A percentile compares a stretch with the other conserved stretches of the same genome.
Evolutionary conservation across 2,113 vertebrate genomes (phyloP).

Genomic region (Lamprotornis superbus): DNA sequence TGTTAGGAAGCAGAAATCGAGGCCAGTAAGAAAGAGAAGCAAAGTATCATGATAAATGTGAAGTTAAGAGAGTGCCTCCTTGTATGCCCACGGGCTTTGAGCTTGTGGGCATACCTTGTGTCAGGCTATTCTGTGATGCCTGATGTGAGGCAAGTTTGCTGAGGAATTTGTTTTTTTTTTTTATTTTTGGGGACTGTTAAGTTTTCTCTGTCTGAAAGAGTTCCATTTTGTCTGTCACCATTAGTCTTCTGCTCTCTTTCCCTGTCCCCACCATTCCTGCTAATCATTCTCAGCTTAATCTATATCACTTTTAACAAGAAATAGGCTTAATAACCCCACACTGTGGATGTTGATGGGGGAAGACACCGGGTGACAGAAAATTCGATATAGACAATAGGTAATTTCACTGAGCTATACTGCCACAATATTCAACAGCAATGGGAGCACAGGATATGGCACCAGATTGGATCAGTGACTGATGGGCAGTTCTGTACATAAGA

Average conservation of each 20-base stretch:
- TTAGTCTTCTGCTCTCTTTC: background rate
- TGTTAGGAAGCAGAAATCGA: background rate
- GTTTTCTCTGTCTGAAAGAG: background rate
- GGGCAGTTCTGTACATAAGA: background rate
- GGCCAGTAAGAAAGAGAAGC: background rate
- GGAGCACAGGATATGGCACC: background rate
- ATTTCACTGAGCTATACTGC: background rate
- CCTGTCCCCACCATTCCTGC: background rate
- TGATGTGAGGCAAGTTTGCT: background rate
- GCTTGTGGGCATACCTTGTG: background rate
- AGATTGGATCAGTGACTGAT: background rate
- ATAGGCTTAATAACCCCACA: background rate
- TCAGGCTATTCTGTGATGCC: background rate
- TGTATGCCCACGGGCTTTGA: background rate
- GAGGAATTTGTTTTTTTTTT: background rate
- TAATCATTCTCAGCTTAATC: background rate
- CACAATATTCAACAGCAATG: background rate
- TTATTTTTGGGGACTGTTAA: background rate
- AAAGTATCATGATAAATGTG: background rate
- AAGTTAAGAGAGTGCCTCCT: background rate
- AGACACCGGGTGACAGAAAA: background rate
- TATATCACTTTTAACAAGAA: background rate
- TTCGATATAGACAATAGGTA: background rate
- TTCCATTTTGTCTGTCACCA: background rate
- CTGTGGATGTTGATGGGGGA: background rate